Evolutionary conservation across 1,140 invertebrate genomes (phyloP).

Genomic region (Ceratitis capitata): DNA sequence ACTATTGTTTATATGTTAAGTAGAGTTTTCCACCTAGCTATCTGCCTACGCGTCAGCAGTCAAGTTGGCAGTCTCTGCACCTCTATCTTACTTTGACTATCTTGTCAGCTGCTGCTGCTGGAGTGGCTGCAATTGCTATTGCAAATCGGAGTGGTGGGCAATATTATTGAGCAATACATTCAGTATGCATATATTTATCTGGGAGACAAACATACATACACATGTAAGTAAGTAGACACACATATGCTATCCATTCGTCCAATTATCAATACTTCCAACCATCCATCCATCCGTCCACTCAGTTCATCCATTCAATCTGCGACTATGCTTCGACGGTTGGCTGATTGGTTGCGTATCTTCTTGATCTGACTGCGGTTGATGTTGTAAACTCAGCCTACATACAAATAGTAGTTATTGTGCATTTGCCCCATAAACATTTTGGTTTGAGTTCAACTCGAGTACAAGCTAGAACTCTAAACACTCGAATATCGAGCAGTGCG

Average conservation of each 20-base stretch:
- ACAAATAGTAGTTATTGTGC: neutral
- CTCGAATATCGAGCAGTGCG: too few relatives aligned
- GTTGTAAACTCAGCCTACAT: slow-evolving; percentile 33
- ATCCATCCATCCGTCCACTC: neutral
- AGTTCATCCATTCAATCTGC: neutral
- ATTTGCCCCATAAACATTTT: neutral
- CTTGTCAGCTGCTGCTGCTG: slow-evolving; percentile 14
- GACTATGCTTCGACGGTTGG: slow-evolving; percentile 17
- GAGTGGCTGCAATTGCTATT: neutral
- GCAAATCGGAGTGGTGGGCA: neutral
- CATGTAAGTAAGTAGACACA: neutral
- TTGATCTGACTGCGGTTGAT: slow-evolving; percentile 24
- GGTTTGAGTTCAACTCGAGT: too few relatives aligned
- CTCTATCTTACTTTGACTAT: slow-evolving; percentile 20
- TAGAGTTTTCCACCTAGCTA: neutral
- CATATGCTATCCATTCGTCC: neutral
- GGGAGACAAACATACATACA: neutral
- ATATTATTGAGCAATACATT: neutral
- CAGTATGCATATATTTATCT: neutral
- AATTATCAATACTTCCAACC: neutral
- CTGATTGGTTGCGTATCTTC: slow-evolving; percentile 28
- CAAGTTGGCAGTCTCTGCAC: slow-evolving; percentile 13
- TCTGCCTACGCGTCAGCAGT: slow-evolving; percentile 18
- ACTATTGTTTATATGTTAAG: slow-evolving; percentile 21
- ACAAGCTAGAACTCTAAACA: too few relatives aligned